Evolutionary conservation across 2,888 invertebrate genomes (phyloP), one percentile per base, ranked within the genome.

Genomic region (Aricia artaxerxes): DNA sequence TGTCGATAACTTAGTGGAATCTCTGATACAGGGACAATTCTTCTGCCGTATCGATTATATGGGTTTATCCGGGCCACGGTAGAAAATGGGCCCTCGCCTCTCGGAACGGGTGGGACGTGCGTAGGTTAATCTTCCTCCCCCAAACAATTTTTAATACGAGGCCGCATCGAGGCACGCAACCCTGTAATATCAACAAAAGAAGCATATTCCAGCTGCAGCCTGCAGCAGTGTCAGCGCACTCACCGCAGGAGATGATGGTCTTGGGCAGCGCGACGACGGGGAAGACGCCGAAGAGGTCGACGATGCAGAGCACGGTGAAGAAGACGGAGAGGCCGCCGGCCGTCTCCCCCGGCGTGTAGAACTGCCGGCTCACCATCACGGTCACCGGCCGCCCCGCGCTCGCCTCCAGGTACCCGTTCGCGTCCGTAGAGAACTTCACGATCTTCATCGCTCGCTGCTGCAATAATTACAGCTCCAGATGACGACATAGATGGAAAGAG

Each of bases 261-360:
- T 96, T 96, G 0, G 97, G 97, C 80, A 98, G 88, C 0, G 97
- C 96, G 16, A 98, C 95, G 1, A 98, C 96, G 0, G 97, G 97
- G 86, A 97, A 97, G 0, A 98, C 97, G 72, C 97, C 98, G 86
- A 98, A 97, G 75, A 97, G 95, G 88, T 97, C 97, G 31, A 98
- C 95, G 44, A 98, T 96, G 88, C 97, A 97, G 69, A 97, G 92
- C 16, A 96, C 94, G 0, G 97, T 96, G 87, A 97, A 96, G 76
- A 97, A 87, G 3, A 97, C 92, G 57, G 97, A 96, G 5, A 97
- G 93, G 0, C 96, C 96, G 0, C 91, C 91, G 0, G 88, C 89
- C 4, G 92, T 88, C 84, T 90, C 87, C 0, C 90, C 88, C 0
- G 87, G 86, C 0, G 87, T 84, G 83, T 90, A 88, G 40, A 86